These are phyloP conservation scores for Poecilia latipinna DNA, from an alignment of 2,113 vertebrate genomes.

Conservation along the genomic window DNA sequence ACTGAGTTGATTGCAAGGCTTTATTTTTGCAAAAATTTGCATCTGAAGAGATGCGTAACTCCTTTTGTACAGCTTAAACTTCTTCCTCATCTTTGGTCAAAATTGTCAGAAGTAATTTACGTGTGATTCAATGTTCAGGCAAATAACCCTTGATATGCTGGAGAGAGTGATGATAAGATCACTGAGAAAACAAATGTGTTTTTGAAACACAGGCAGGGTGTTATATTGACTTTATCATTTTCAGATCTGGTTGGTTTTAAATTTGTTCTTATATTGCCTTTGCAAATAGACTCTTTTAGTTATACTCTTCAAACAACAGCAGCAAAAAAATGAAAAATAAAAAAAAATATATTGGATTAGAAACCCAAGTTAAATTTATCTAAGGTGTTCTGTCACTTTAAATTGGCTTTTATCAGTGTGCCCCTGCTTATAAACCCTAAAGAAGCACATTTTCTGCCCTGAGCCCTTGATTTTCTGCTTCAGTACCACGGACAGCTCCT, in stretches of 20 bases:
- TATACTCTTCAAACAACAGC: background rate
- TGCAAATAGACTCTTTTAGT: slow-evolving; percentile 7
- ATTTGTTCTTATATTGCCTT: background rate
- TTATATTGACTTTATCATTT: background rate
- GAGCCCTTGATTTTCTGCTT: slow-evolving; percentile 29
- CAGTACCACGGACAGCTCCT: slow-evolving; percentile 71
- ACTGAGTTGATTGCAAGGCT: background rate
- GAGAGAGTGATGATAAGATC: slow-evolving; percentile 6
- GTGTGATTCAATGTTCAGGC: slow-evolving; percentile 12
- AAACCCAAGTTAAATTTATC: slow-evolving; percentile 18
- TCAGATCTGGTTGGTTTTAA: background rate
- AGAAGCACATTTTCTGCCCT: slow-evolving; percentile 7
- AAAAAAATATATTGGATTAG: background rate
- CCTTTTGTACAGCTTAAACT: background rate
- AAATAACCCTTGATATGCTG: slow-evolving; percentile 15
- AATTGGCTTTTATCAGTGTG: slow-evolving; percentile 36
- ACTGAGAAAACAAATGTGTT: background rate
- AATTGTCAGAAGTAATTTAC: slow-evolving; percentile 9
- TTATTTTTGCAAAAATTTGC: background rate
- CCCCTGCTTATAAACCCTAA: slow-evolving; percentile 17
- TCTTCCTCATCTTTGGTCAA: background rate
- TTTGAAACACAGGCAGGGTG: background rate
- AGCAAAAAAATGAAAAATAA: no score
- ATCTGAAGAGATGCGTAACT: slow-evolving; percentile 9
- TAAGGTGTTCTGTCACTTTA: slow-evolving; percentile 29